phyloP scores from a whole-genome alignment of 2,113 vertebrate species.

The Scomber japonicus region DNA sequence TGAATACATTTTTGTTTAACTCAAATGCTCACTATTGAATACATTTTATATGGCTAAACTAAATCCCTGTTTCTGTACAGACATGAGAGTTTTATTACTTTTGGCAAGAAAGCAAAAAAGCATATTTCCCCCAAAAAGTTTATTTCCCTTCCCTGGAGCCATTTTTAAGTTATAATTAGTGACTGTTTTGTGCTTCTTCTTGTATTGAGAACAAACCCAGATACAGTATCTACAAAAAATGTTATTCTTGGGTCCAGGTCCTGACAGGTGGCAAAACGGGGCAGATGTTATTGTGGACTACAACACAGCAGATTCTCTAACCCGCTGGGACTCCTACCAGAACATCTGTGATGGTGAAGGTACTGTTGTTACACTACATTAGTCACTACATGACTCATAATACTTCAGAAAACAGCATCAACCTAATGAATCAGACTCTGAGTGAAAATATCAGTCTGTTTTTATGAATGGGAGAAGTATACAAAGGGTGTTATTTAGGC shows the following conservation, averaged over 20 bases:
- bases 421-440: slow-evolving; percentile 10
- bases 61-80: not conserved
- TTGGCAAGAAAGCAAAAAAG: too few species aligned
- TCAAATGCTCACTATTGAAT: not conserved
- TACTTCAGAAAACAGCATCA: not conserved
- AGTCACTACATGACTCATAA: slow-evolving; percentile 31
- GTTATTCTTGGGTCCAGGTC: slow-evolving; percentile 76
- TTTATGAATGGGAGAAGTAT: slow-evolving; percentile 20
- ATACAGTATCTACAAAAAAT: slow-evolving; percentile 6
- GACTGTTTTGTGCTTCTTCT: not conserved
- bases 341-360: slow-evolving; percentile 91
- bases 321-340: slow-evolving; percentile 95
- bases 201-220: not conserved
- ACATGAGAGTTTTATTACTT: not conserved
- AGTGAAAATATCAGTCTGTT: slow-evolving; percentile 2
- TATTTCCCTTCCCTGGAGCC: not conserved
- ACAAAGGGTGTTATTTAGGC: not conserved
- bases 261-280: slow-evolving; percentile 89
- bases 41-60: not conserved
- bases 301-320: slow-evolving; percentile 90
- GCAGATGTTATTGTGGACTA: slow-evolving; percentile 90
- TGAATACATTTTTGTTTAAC: not conserved
- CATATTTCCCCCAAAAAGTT: too few species aligned
- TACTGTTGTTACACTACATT: slow-evolving; percentile 65
- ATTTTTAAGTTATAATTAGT: not conserved